Evolutionary conservation across 1,140 invertebrate species (phyloP), one percentile per base, ranked within the genome.

Genomic region (Frieseomelitta varia): DNA sequence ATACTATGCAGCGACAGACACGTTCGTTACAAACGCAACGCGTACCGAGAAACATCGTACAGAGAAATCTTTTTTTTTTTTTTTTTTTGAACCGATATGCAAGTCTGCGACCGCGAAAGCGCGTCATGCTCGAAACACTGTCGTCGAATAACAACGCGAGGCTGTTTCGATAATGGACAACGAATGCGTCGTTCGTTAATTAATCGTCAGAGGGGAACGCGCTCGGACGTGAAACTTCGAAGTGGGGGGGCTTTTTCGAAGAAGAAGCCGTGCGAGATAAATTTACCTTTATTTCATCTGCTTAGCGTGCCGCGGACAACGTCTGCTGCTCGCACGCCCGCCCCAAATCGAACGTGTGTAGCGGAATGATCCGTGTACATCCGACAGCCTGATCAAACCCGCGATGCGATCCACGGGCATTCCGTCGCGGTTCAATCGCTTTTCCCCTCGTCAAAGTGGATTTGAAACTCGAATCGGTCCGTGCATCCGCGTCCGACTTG

Each of bases 381-480:
- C 39, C 56, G 56, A 61, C 63, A 14, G 39, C 21, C 47, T 34
- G 63, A 82, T 47, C 81, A 47, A 75, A 27, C 21, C 6, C 39
- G 39, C 39, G 39, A 47, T 47, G 39, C 39, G 39, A 47, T 47
- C 39, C 56, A 51, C 67, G 65, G 39, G 53, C 65, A 51, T 27
- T 39, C 19, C 34, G 53, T 39, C 67, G 39, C 75, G 56, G 47
- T 51, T 51, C 76, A 61, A 79, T 72, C 76, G 67, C 71, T 79
- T 56, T 79, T 72, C 21, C 39, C 53, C 65, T 71, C 55, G 67
- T 79, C 68, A 72, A 79, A 79, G 76, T 63, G 76, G 82, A 84
- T 79, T 79, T 69, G 76, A 84, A 65, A 84, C 76, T 61, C 55
- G 76, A 55, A 63, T 12, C 76, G 67, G 2, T 27, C 30, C 55